These are phyloP conservation scores for Carpatolechia fugitivella DNA, from an alignment of 2,888 invertebrate genomes.

Conservation along the genomic window DNA sequence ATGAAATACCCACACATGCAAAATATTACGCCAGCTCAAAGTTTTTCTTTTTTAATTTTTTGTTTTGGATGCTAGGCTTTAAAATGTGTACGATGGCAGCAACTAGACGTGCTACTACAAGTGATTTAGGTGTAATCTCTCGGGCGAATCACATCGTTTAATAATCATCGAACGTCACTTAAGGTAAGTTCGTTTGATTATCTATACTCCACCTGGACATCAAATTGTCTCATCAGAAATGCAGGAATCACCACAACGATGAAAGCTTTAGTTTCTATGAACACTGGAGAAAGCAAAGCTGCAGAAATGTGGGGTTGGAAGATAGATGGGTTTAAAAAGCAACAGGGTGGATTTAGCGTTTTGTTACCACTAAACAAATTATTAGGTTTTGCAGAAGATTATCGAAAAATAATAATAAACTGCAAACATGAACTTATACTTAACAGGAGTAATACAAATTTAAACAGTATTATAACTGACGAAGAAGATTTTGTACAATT, in stretches of 20 bases:
- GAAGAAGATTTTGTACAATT: conserved; percentile 18
- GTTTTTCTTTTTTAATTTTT: too few relatives aligned
- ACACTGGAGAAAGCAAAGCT: neutral
- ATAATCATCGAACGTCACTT: too few relatives aligned
- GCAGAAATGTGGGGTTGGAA: neutral
- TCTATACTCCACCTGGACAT: neutral
- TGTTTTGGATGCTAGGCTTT: too few relatives aligned
- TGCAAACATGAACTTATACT: conserved; percentile 48
- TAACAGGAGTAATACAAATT: conserved; percentile 33
- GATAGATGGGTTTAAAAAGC: neutral
- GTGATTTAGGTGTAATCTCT: too few relatives aligned
- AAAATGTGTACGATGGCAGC: too few relatives aligned
- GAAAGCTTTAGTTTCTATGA: conserved; percentile 25
- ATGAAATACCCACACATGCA: too few relatives aligned
- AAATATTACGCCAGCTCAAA: too few relatives aligned
- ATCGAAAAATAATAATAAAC: conserved; percentile 45
- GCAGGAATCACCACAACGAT: conserved; percentile 22
- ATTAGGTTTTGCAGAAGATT: conserved; percentile 33
- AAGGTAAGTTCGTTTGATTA: too few relatives aligned
- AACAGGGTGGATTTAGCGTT: conserved; percentile 21
- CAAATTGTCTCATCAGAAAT: conserved; percentile 14
- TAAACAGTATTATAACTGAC: conserved; percentile 29
- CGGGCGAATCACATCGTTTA: too few relatives aligned
- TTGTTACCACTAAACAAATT: conserved; percentile 1
- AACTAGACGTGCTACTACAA: too few relatives aligned